Evolutionary conservation across 2,113 vertebrate species (phyloP), one percentile per base, ranked within the genome.

Genomic region (Muscicapa adusta): DNA sequence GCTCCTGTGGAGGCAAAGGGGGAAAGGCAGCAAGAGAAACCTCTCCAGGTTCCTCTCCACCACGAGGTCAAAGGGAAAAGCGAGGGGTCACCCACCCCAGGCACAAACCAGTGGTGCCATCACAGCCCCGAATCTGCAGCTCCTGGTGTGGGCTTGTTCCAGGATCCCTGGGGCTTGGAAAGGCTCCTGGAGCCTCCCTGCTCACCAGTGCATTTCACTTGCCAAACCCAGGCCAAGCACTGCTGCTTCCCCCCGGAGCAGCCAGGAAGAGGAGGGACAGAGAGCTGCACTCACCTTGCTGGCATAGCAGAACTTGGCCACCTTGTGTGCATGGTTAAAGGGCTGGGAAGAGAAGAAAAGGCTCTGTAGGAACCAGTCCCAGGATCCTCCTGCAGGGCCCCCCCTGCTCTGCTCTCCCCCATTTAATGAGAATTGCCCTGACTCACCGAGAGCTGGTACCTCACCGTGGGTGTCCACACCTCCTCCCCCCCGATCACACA

Each of bases 261-360:
- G 4, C 9, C 2, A 18, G 10, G 20, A 29, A 43, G 38, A 48
- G 16, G 16, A 5, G 47, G 8, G 6, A 51, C 23, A 50, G 22
- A 1, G 5, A 36, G 84, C 9, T 1, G 34, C 2, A 28, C 98
- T 98, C 93, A 99, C 99, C 99, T 99, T 98, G 97, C 99, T 98
- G 3, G 99, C 99, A 0, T 99, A 99, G 93, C 99, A 99, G 97
- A 98, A 99, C 97, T 99, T 99, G 81, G 99, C 98, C 88, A 99
- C 98, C 84, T 98, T 99, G 93, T 99, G 99, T 0, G 98, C 97
- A 48, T 99, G 99, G 67, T 99, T 98, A 73, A 99, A 99, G 2
- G 99, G 99, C 99, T 99, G 77, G 15, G 96, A 94, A 48, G 77
- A 68, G 88, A 93, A 62, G 94, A 90, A 3, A 23, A 54, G 10